Conservation (phyloP, 2,113 vertebrate species). For the Clarias gariepinus region DNA sequence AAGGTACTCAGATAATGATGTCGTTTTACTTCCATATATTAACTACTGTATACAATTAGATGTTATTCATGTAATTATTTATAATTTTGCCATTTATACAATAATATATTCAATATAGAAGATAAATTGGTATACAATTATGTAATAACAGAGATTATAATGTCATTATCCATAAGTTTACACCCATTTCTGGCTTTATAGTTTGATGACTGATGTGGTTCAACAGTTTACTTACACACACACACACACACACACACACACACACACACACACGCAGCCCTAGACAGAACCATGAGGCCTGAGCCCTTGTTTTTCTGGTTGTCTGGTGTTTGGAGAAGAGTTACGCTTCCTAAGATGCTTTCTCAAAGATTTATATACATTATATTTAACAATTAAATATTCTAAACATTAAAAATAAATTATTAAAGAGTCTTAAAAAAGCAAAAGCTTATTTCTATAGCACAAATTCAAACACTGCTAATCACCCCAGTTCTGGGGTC, state of each 20-base stretch:
- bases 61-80: conserved; percentile 2
- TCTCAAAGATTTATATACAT: too few species aligned
- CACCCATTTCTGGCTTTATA: neutral
- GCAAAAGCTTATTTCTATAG: neutral
- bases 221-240: neutral
- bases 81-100: neutral
- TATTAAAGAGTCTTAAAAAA: neutral
- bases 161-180: neutral
- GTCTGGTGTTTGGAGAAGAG: conserved; percentile 58
- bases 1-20: neutral
- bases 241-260: neutral
- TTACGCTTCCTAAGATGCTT: conserved; percentile 17
- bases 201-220: neutral
- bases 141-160: neutral
- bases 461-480: neutral
- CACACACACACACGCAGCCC: conserved; percentile 46
- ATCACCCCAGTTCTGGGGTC: neutral
- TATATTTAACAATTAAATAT: neutral
- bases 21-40: neutral
- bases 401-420: neutral
- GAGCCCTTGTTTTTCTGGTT: conserved; percentile 60
- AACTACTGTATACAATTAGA: neutral
- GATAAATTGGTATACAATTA: neutral
- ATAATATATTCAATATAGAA: neutral
- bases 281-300: conserved; percentile 57